Base-by-base conservation (phyloP, 2,797 vertebrate species). In the Columba guinea region DNA sequence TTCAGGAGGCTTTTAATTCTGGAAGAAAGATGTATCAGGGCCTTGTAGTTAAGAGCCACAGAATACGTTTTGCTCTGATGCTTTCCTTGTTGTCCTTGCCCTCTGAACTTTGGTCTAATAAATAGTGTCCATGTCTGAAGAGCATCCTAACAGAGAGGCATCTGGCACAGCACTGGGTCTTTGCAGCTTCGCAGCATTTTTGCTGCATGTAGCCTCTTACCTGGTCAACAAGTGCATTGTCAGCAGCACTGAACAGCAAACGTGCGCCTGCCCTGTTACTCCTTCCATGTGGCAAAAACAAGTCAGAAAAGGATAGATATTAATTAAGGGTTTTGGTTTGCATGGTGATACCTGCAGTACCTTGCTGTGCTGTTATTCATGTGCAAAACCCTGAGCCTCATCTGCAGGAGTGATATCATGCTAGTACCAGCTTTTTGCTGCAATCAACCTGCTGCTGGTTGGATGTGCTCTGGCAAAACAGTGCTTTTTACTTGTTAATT, bases 321-420 rank as follows among this genome's bases (percentile, higher is more conserved):
- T 77, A 53, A 22, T 1, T 1, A 8, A 16, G 56, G 28, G 32
- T 13, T 73, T 75, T 65, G 48, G 10, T 62, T 80, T 84, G 53
- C 69, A 60, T 12, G 52, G 22, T 26, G 53, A 5, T 64, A 24
- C 39, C 39, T n/a, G 39, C 41, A 10, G 44, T 39, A 52, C 60
- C 44, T 41, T 55, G 65, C 60, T 69, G 24, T 34, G 28, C 44
- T 51, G 28, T 39, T 63, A 10, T 7, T 51, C 11, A 5, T 8
- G 11, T 35, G 65, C 32, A 15, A 24, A 86, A 22, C 62, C 46
- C 37, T 13, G 17, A 62, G 59, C 34, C 60, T 21, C 9, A 15
- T 35, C 35, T 1, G 4, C 49, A 22, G 58, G 49, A 70, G 37
- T 1, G 5, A 28, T 32, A 11, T 32, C 0, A 0, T n/a, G 34